Conservation (phyloP, 2,888 invertebrate genomes). For the Plutella xylostella region DNA sequence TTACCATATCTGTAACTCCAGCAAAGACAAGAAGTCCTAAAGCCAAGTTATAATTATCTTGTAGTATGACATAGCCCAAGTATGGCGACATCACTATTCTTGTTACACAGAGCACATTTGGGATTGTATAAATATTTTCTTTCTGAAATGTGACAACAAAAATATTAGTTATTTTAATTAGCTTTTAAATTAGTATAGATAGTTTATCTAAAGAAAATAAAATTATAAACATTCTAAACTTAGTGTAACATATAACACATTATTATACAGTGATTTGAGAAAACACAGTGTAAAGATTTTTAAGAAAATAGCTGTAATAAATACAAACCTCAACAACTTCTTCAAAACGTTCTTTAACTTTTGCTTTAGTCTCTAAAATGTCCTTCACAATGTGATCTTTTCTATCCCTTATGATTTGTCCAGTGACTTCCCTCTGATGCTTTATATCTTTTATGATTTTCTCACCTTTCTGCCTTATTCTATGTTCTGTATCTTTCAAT, state of each 20-base stretch:
- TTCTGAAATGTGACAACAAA: conserved; percentile 36
- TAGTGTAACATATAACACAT: neutral
- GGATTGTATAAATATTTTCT: conserved; percentile 95
- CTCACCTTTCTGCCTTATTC: conserved; percentile 51
- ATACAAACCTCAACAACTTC: conserved; percentile 76
- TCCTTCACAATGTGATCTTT: conserved; percentile 76
- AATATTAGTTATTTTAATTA: neutral
- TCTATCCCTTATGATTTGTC: conserved; percentile 61
- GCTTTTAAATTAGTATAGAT: neutral
- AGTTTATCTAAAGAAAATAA: neutral
- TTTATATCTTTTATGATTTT: conserved; percentile 56
- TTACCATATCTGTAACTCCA: conserved; percentile 91
- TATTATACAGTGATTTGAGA: neutral
- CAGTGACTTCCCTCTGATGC: conserved; percentile 53
- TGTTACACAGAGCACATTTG: conserved; percentile 89
- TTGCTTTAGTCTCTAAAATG: conserved; percentile 77
- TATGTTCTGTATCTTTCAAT: conserved; percentile 69
- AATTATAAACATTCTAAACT: neutral
- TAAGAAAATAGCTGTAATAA: neutral
- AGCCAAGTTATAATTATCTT: conserved; percentile 83
- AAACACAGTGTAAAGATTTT: neutral
- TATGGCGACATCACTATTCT: conserved; percentile 90
- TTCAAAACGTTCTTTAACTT: conserved; percentile 79
- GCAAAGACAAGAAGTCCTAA: conserved; percentile 86
- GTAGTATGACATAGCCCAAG: conserved; percentile 88